Evolutionary conservation across 1,140 invertebrate species (phyloP).

Genomic region (Papilio xuthus): DNA sequence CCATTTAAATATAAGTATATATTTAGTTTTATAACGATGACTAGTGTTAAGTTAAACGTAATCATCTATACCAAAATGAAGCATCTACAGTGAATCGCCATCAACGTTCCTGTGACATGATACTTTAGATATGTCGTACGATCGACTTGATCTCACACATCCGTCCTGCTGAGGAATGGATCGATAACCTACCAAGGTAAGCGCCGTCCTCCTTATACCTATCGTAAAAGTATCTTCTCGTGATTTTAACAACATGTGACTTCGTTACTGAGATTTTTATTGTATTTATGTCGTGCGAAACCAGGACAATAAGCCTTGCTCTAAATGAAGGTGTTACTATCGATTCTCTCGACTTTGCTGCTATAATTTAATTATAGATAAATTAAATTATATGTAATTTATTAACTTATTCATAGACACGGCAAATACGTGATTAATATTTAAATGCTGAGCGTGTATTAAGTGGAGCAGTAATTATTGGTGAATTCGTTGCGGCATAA

Average conservation of each 20-base stretch:
- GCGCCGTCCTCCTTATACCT: not conserved
- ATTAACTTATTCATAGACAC: conserved; percentile 9
- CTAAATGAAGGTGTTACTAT: too few species aligned
- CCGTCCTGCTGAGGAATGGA: conserved; percentile 1
- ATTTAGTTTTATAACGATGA: not conserved
- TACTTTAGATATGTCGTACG: not conserved
- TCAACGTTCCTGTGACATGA: not conserved
- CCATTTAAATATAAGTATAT: not conserved
- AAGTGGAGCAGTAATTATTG: conserved; percentile 7
- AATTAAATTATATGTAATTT: not conserved
- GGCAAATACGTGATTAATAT: conserved; percentile 21
- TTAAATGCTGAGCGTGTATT: conserved; percentile 5
- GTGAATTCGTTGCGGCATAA: conserved; percentile 11
- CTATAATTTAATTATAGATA: not conserved
- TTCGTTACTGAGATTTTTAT: not conserved
- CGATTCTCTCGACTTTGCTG: not conserved
- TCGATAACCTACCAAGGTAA: conserved; percentile 6
- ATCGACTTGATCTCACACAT: conserved; percentile 4
- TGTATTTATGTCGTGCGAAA: not conserved
- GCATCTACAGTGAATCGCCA: not conserved
- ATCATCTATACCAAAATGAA: not conserved
- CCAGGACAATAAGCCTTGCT: not conserved
- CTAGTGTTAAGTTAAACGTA: not conserved
- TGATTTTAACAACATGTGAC: not conserved
- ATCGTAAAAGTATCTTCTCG: not conserved